A percentile compares a stretch with the other conserved stretches of the same genome.
Evolutionary conservation across 2,797 vertebrate species (phyloP).

Genomic region (Sebastes jordani): DNA sequence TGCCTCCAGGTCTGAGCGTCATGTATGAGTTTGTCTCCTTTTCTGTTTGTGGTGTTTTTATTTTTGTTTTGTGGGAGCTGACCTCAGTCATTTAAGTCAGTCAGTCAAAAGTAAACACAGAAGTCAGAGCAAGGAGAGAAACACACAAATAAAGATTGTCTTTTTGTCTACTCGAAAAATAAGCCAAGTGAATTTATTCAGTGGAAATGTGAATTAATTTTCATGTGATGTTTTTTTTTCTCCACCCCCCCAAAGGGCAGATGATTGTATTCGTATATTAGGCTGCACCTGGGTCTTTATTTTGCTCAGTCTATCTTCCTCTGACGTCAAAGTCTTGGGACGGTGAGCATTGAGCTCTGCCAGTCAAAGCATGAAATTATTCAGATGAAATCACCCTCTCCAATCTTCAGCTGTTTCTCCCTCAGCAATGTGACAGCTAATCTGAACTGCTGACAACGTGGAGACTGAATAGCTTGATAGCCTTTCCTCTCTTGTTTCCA

Average conservation of each 20-base stretch:
- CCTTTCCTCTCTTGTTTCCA: conserved; percentile 62
- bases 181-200: conserved; percentile 50
- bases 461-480: conserved; percentile 56
- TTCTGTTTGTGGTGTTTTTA: conserved; percentile 75
- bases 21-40: conserved; percentile 77
- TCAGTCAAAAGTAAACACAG: conserved; percentile 71
- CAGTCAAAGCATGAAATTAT: conserved; percentile 80
- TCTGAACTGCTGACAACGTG: conserved; percentile 70
- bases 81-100: conserved; percentile 69
- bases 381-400: conserved; percentile 75
- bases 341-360: conserved; percentile 59
- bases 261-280: conserved; percentile 51
- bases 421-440: conserved; percentile 74
- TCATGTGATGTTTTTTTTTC: not conserved
- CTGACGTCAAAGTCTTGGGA: conserved; percentile 56
- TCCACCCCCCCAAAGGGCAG: not conserved
- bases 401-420: conserved; percentile 68
- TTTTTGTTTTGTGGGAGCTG: conserved; percentile 59
- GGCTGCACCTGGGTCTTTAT: conserved; percentile 50
- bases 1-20: conserved; percentile 75
- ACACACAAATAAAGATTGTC: conserved; percentile 84
- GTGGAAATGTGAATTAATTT: conserved; percentile 48
- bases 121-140: conserved; percentile 76
- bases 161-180: conserved; percentile 77
- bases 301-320: conserved; percentile 37